Evolutionary conservation across 2,888 invertebrate genomes (phyloP), one percentile per base, ranked within the genome.

Genomic region (Andrena trimmerana): DNA sequence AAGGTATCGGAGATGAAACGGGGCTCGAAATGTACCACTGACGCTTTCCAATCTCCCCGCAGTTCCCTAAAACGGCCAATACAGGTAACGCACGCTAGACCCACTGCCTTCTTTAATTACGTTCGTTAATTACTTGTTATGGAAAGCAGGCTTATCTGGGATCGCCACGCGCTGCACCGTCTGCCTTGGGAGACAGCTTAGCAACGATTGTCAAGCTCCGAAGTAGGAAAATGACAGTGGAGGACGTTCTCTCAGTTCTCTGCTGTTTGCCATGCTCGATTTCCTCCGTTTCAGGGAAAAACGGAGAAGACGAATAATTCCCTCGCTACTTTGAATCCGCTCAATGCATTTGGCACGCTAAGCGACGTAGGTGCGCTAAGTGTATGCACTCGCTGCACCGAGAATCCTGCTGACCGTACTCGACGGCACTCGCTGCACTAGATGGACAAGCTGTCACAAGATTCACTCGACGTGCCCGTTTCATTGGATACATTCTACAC

Each of bases 151-250:
- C 67, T 79, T 79, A 70, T 76, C 70, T 70, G 6, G 50, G 48
- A 54, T 31, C 13, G 66, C 13, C 75, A 66, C 60, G 76, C 79
- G 31, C 31, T 66, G 65, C 59, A 70, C 16, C 65, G 70, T 65
- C 57, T 60, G 59, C 67, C 33, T 76, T 68, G 60, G 59, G 31
- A 57, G 33, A 60, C 42, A 63, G 76, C 52, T 13, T 73, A 36
- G 72, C 73, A 76, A 80, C 62, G 76, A 84, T 84, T 80, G 80
- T 57, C 73, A 65, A 57, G 27, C 48, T 27, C 48, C 57, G 50
- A 27, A 42, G 2, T 42, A 13, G 42, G 13, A 4, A 42, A 42
- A 42, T 3, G 13, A 42, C 13, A 63, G 24, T n/a, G 24, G 24
- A 42, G 29, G 20, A 42, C 2, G 24, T 50, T 27, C 29, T 7